Percentiles rank a stretch among this genome's conserved stretches.
phyloP scores from a whole-genome alignment of 2,888 invertebrate species.

The Diloba caeruleocephala region DNA sequence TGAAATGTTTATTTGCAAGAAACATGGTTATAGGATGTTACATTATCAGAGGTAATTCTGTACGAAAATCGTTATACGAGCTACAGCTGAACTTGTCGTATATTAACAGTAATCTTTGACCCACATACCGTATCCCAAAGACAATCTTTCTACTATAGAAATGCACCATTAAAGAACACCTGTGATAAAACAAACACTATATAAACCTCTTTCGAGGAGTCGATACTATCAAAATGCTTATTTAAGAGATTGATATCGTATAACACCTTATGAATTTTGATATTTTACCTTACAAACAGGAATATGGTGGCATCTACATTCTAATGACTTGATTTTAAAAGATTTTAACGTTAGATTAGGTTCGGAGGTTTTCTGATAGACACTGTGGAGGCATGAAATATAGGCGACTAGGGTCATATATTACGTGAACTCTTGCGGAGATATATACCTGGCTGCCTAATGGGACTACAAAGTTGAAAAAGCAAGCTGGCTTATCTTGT shows the following conservation, averaged over 20 bases:
- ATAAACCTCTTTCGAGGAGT: constrained; percentile 18
- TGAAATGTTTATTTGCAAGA: no score
- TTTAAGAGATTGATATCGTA: constrained; percentile 33
- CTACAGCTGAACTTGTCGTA: constrained; percentile 14
- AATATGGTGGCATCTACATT: constrained; percentile 41
- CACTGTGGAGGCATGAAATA: constrained; percentile 23
- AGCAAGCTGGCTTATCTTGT: no score
- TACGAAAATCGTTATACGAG: neutral
- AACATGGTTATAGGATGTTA: no score
- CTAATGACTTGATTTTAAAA: constrained; percentile 48
- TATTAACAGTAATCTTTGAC: constrained; percentile 32
- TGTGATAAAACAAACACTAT: constrained; percentile 32
- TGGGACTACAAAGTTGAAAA: neutral
- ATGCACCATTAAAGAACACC: constrained; percentile 13
- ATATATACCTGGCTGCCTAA: constrained; percentile 4
- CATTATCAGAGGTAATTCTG: no score
- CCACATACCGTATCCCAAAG: constrained; percentile 1
- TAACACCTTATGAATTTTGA: constrained; percentile 50
- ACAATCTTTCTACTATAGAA: constrained; percentile 20
- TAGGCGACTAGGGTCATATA: constrained; percentile 17
- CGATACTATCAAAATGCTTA: constrained; percentile 35
- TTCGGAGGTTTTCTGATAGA: constrained; percentile 18
- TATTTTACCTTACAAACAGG: constrained; percentile 47
- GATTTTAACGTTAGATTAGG: constrained; percentile 45
- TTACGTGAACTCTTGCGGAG: constrained; percentile 10